Conservation (phyloP, 1,140 invertebrate species). For the Drosophila rhopaloa region DNA sequence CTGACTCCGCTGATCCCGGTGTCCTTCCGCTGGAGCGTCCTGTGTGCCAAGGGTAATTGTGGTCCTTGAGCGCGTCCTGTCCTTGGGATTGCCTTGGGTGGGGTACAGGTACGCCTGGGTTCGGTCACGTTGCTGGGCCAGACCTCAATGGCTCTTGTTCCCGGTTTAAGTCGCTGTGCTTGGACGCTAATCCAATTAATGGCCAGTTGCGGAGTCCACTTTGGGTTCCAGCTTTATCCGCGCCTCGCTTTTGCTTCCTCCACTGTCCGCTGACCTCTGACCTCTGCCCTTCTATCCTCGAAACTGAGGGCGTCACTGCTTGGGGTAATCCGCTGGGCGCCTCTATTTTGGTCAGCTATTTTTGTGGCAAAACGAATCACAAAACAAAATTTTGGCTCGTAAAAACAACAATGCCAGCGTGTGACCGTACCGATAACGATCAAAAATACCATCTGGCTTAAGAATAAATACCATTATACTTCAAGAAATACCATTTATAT, state of each 20-base stretch:
- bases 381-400: constrained; percentile 26
- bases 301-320: too few relatives aligned
- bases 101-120: background rate
- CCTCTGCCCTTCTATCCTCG: background rate
- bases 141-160: constrained; percentile 24
- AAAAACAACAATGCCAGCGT: constrained; percentile 38
- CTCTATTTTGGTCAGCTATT: background rate
- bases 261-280: background rate
- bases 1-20: background rate
- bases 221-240: constrained; percentile 8
- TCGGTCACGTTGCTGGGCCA: constrained; percentile 43
- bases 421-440: constrained; percentile 2
- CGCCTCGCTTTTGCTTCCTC: background rate
- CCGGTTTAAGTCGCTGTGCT: background rate
- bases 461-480: too few relatives aligned
- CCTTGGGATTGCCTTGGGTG: background rate
- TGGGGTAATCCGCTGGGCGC: too few relatives aligned
- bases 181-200: constrained; percentile 30
- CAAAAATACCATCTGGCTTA: too few relatives aligned
- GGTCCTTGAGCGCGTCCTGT: constrained; percentile 4
- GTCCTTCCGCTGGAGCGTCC: background rate
- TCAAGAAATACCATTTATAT: too few relatives aligned
- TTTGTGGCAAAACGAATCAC: background rate
- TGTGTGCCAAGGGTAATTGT: constrained; percentile 19
- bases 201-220: constrained; percentile 5